Base-by-base conservation (phyloP, 2,113 vertebrate genomes). In the Rousettus leschenaultii region DNA sequence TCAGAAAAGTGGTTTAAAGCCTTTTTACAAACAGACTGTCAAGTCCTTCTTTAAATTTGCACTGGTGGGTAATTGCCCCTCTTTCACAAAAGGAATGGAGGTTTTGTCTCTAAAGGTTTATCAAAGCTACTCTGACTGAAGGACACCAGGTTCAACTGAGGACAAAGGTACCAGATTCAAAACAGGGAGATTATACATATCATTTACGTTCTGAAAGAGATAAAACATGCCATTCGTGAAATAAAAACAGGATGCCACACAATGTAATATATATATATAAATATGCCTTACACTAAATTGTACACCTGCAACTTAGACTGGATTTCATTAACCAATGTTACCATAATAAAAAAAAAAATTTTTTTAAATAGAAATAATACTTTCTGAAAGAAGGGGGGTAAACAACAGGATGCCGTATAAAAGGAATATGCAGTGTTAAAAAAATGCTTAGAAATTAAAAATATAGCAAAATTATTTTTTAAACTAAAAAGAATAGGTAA, bases 361-460 rank as follows among this genome's bases (percentile, higher is more conserved):
- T 51, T 51, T 51, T 51, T 51, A 51, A 51, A 51, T 51, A 51
- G 51, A 51, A 51, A 48, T 51, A 51, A 15, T 51, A 51, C 51
- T 51, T 51, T 51, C 15, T 51, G 51, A 51, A 51, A 51, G 51
- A 51, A 51, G 51, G 51, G 13, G 51, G 51, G 48, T 3, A 51
- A 82, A 86, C 55, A 94, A 84, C 7, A 57, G 11, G 21, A 35
- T 61, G 35, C 22, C 48, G 4, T 59, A 90, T 78, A 65, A 90
- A 73, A 71, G 18, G 22, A 84, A 22, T 33, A 77, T 26, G 4
- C 18, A 86, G 10, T 21, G 30, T 73, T 89, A 26, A 85, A 91
- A 85, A 86, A 71, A 48, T 35, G 40, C n/a, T 63, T 68, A 59
- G 48, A 94, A 89, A 88, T 88, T 75, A 53, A 78, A 96, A 95